A percentile compares a stretch with the other conserved stretches of the same genome.
Evolutionary conservation across 2,113 vertebrate genomes (phyloP).

Genomic region (Fregetta grallaria): DNA sequence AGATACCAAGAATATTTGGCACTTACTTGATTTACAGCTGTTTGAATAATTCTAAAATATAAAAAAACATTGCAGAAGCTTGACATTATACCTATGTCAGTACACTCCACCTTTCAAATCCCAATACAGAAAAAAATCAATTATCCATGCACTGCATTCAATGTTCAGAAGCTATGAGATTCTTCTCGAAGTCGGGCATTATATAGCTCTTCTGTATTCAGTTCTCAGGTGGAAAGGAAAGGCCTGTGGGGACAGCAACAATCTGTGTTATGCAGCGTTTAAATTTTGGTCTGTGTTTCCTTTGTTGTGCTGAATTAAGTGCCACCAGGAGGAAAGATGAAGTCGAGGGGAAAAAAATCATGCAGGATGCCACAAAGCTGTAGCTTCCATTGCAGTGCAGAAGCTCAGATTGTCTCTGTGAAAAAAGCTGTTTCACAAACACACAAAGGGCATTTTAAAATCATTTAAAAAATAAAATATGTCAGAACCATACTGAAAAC

Average conservation of each 20-base stretch:
- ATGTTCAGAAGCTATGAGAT: background rate
- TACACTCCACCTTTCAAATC: background rate
- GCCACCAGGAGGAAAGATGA: constrained; percentile 14
- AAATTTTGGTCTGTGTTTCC: constrained; percentile 24
- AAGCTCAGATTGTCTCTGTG: constrained; percentile 18
- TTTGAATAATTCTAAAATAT: background rate
- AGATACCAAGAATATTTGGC: background rate
- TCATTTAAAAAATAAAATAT: constrained; percentile 68
- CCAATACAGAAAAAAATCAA: background rate
- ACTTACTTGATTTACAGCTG: background rate
- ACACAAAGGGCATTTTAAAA: constrained; percentile 64
- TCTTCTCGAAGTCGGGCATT: background rate
- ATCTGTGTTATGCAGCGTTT: constrained; percentile 23
- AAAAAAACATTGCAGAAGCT: background rate
- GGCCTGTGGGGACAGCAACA: background rate
- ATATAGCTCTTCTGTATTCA: background rate
- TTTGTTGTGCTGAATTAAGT: background rate
- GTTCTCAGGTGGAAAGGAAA: background rate
- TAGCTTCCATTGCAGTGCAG: background rate
- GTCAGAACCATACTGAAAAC: constrained; percentile 54
- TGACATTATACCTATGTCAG: background rate
- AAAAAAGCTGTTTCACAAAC: constrained; percentile 56
- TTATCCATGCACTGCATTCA: background rate
- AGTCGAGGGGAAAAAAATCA: constrained; percentile 34
- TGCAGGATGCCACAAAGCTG: constrained; percentile 20